Percentiles rank a stretch among this genome's conserved stretches.
phyloP scores from a whole-genome alignment of 2,888 invertebrate genomes.

The Sympetrum striolatum region DNA sequence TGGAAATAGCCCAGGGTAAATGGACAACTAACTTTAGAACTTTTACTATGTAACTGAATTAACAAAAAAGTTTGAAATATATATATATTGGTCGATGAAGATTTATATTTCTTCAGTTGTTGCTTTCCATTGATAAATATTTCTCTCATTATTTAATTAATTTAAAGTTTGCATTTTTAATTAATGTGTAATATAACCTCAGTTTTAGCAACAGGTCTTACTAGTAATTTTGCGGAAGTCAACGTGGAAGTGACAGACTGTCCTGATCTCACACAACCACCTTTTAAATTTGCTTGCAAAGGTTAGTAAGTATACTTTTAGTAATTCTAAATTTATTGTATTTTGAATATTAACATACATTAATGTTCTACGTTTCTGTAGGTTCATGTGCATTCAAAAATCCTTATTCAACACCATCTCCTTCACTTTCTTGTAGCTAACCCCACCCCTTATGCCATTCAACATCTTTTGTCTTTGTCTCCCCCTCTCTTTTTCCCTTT shows the following conservation, averaged over 20 bases:
- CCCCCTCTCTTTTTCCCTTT: no score
- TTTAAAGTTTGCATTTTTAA: slow-evolving; percentile 43
- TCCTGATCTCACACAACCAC: slow-evolving; percentile 81
- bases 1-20: slow-evolving; percentile 72
- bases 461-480: no score
- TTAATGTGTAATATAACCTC: slow-evolving; percentile 53
- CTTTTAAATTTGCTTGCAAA: slow-evolving; percentile 79
- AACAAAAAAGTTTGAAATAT: background rate
- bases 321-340: no score
- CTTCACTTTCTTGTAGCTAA: no score
- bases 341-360: no score
- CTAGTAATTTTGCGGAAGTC: slow-evolving; percentile 74
- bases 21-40: background rate
- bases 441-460: no score
- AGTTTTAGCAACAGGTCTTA: slow-evolving; percentile 76
- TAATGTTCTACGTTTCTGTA: no score
- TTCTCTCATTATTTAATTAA: slow-evolving; percentile 41
- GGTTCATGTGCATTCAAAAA: no score
- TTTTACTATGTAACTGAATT: slow-evolving; percentile 26
- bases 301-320: slow-evolving; percentile 62
- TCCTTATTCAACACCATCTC: no score
- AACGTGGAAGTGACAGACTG: slow-evolving; percentile 79
- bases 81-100: background rate
- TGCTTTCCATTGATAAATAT: slow-evolving; percentile 11
- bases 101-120: background rate